phyloP scores from a whole-genome alignment of 2,797 vertebrate species.

The Chaenodraco wilsoni region DNA sequence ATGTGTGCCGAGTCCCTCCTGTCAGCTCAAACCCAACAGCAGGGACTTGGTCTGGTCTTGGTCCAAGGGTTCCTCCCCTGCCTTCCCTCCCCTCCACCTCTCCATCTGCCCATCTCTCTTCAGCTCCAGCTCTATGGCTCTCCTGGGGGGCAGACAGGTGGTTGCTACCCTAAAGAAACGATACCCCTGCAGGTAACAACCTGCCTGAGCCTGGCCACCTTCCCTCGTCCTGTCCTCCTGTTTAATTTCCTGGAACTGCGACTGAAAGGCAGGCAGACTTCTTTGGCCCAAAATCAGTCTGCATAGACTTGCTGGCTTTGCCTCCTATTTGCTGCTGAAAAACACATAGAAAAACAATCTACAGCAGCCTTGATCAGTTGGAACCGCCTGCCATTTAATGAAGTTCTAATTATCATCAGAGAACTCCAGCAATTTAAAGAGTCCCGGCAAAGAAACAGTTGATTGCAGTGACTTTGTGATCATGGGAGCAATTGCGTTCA shows the following conservation, averaged over 20 bases:
- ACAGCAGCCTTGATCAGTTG: slow-evolving; percentile 2
- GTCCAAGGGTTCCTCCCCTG: slow-evolving; percentile 51
- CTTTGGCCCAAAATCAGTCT: background rate
- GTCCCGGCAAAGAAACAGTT: slow-evolving; percentile 1
- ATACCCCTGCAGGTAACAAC: slow-evolving; percentile 62
- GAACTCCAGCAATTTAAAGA: background rate
- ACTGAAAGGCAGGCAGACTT: slow-evolving; percentile 29
- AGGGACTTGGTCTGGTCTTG: slow-evolving; percentile 49
- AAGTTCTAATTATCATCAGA: background rate
- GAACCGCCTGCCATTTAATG: background rate
- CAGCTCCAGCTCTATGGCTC: slow-evolving; percentile 51
- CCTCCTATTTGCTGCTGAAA: background rate
- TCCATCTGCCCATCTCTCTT: slow-evolving; percentile 72
- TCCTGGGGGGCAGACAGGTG: slow-evolving; percentile 77
- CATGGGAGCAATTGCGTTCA: background rate
- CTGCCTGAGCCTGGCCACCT: slow-evolving; percentile 57
- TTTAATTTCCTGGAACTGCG: slow-evolving; percentile 44
- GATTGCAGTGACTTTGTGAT: slow-evolving; percentile 8
- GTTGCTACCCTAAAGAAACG: slow-evolving; percentile 65
- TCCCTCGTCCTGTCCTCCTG: slow-evolving; percentile 36
- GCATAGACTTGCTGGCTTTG: background rate
- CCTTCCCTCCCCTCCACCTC: slow-evolving; percentile 33
- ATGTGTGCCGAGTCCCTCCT: slow-evolving; percentile 32
- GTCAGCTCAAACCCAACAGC: slow-evolving; percentile 32
- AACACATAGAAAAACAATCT: slow-evolving; percentile 1